Evolutionary conservation across 2,888 invertebrate species (phyloP).

Genomic region (Geophilus truncorum): DNA sequence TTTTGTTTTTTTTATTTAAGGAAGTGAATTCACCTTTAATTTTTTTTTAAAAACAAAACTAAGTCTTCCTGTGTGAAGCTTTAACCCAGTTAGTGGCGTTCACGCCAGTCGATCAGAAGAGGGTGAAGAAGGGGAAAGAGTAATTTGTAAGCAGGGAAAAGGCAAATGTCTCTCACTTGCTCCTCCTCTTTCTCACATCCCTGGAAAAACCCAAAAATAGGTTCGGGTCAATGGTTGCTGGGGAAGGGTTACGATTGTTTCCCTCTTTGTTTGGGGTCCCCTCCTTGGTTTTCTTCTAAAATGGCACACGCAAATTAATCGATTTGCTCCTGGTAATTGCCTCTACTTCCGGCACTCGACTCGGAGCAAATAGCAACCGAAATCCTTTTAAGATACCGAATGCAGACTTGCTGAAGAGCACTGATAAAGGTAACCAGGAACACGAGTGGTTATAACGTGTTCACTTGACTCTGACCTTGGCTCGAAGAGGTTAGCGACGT

Average conservation of each 20-base stretch:
- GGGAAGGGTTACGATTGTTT: neutral
- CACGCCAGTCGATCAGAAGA: too few species aligned
- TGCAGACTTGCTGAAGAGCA: too few species aligned
- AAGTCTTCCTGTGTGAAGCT: too few species aligned
- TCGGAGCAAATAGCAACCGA: too few species aligned
- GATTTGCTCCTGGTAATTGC: neutral
- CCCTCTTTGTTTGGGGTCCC: neutral
- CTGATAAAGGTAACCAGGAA: neutral
- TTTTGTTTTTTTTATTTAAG: too few species aligned
- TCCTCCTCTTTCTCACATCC: neutral
- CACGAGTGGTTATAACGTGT: too few species aligned
- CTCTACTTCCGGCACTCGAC: neutral
- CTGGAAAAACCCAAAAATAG: neutral
- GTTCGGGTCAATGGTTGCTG: neutral
- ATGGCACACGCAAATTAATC: neutral
- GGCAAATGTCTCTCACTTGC: neutral
- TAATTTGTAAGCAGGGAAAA: neutral
- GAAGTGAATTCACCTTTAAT: too few species aligned
- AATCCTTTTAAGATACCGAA: too few species aligned
- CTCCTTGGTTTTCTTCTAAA: neutral
- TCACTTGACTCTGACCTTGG: too few species aligned
- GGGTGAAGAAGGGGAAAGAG: neutral
- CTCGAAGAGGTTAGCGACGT: too few species aligned
- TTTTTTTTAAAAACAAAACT: neutral
- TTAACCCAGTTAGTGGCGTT: too few species aligned